Base-by-base conservation (phyloP, 37 sponge, comb jelly and placozoan genomes). In the Spongia lamella region DNA sequence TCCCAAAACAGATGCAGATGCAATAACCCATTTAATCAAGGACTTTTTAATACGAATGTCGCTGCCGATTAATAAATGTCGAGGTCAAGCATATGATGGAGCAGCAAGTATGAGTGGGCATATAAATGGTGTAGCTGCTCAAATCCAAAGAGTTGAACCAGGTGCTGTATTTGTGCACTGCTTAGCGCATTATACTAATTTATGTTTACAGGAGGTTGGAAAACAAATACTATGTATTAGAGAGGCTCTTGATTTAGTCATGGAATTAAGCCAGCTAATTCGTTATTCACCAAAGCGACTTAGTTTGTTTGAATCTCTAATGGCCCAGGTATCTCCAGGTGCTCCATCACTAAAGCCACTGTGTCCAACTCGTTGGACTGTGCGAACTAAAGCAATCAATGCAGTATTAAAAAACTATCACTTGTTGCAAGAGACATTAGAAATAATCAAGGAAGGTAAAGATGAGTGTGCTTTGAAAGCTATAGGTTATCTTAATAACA, bases 21-120 rank as follows among this genome's bases (percentile, higher is more conserved):
- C 80, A 17, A 49, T 85, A 15, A 63, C 79, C n/a, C 50, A 30
- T 38, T 39, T 32, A 53, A 50, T 79, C 0, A 79, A 79, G 54
- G 73, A 78, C 30, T 53, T 53, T 27, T 38, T 71, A 1, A 58
- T 85, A 53, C 33, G 73, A 36, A 34, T 61, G 22, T 22, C 38
- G 52, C 34, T 83, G 49, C 84, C 84, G 2, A 32, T 83, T 16
- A 58, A 56, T 7, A 68, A 75, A 35, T 85, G 86, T 55, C 40
- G 80, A n/a, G 86, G 80, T 15, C 68, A 79, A 59, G 79, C 80
- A 20, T 79, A 79, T 62, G 79, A 79, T 85, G 73, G 73, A 7
- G 79, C 79, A 16, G 86, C 70, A 79, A 85, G 70, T 36, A 79
- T 78, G 79, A 38, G 38, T 54, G 79, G 79, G 17, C 66, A 72